Evolutionary conservation across 2,113 vertebrate species (phyloP).

Genomic region (Acrocephalus arundinaceus): DNA sequence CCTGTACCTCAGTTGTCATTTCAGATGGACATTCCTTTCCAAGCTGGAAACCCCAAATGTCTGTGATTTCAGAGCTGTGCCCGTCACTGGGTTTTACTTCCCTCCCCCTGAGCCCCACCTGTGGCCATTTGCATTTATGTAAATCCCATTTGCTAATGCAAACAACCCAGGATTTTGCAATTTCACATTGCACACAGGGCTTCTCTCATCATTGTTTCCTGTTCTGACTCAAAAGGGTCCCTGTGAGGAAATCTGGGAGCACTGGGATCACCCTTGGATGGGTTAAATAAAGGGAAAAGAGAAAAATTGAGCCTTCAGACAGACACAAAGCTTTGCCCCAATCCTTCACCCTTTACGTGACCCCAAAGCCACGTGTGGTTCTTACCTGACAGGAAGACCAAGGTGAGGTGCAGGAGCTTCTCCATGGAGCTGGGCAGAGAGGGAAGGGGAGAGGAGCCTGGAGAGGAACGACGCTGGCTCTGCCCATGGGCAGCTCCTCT

Average conservation of each 20-base stretch:
- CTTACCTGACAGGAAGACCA: constrained; percentile 57
- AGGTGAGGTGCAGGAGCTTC: not conserved
- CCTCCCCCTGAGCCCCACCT: not conserved
- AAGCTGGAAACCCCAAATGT: not conserved
- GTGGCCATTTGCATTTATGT: not conserved
- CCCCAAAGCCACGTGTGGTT: not conserved
- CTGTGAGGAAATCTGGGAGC: not conserved
- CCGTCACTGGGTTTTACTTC: not conserved
- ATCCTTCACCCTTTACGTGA: not conserved
- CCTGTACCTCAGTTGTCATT: not conserved
- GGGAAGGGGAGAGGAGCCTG: not conserved
- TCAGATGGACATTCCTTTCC: not conserved
- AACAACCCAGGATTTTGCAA: not conserved
- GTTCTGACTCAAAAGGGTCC: not conserved
- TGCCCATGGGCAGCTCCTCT: constrained; percentile 13
- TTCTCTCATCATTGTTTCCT: not conserved
- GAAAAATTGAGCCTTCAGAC: not conserved
- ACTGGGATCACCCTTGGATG: not conserved
- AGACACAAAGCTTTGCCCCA: not conserved
- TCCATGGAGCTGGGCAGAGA: constrained; percentile 26
- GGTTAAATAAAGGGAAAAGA: not conserved
- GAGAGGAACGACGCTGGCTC: not conserved
- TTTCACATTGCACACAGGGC: not conserved
- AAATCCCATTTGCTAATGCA: not conserved
- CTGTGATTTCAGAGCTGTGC: not conserved